A percentile compares a stretch with the other conserved stretches of the same genome.
Evolutionary conservation across 2,797 vertebrate species (phyloP).

Genomic region (Prionace glauca): DNA sequence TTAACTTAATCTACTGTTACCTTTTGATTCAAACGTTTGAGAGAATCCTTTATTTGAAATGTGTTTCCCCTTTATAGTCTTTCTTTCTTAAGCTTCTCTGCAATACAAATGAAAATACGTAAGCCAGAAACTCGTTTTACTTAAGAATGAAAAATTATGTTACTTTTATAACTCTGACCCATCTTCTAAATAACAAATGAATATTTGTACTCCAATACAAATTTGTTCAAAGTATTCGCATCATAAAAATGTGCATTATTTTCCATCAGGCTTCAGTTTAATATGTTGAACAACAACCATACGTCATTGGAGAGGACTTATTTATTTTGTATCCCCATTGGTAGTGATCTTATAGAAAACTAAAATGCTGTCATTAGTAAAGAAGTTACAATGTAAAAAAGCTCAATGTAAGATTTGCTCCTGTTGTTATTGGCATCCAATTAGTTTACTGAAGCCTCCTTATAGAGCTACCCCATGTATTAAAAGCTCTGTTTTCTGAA

Average conservation of each 20-base stretch:
- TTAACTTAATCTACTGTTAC: neutral
- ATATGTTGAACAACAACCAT: neutral
- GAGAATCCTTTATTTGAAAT: neutral
- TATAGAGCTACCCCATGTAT: neutral
- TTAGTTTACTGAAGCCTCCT: neutral
- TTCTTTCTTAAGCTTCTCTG: neutral
- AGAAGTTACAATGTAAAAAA: too few relatives aligned
- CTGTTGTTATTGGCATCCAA: neutral
- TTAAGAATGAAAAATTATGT: neutral
- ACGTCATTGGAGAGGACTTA: neutral
- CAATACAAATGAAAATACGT: neutral
- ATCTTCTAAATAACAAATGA: neutral
- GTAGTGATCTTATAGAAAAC: neutral
- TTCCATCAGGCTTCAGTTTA: neutral
- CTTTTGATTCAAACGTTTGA: neutral
- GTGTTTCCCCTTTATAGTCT: neutral
- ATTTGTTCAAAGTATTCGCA: neutral
- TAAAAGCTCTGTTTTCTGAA: slow-evolving; percentile 9
- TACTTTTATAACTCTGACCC: neutral
- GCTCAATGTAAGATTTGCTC: neutral
- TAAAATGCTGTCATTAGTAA: slow-evolving; percentile 1
- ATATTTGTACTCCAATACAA: neutral
- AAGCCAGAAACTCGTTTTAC: neutral
- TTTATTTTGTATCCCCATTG: neutral
- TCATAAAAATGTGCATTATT: neutral